Percentiles rank a stretch among this genome's conserved stretches.
phyloP scores from a whole-genome alignment of 2,113 vertebrate species.

The Mormyrus lacerda region DNA sequence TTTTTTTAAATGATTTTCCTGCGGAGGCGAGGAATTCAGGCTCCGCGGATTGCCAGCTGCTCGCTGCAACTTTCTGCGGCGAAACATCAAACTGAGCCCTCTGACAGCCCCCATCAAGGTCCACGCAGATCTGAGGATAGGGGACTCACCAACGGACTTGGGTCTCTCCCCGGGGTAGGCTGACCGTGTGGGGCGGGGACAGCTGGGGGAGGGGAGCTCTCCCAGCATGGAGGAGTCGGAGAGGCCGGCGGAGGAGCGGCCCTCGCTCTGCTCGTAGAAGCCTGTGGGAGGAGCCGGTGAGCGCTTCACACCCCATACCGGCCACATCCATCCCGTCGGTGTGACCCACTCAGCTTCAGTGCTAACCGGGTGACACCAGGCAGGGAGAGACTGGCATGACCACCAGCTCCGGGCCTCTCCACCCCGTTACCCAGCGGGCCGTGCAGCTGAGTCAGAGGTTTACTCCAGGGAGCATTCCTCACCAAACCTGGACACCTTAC shows the following conservation, averaged over 20 bases:
- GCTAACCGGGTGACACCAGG: neutral
- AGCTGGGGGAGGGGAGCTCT: slow-evolving; percentile 49
- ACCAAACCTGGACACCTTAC: too few relatives aligned
- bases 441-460: neutral
- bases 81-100: neutral
- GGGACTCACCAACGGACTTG: slow-evolving; percentile 73
- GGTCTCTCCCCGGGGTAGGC: slow-evolving; percentile 65
- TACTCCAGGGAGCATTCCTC: neutral
- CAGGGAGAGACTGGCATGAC: neutral
- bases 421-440: neutral
- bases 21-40: neutral
- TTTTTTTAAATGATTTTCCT: neutral
- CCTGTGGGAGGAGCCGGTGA: slow-evolving; percentile 44
- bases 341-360: neutral
- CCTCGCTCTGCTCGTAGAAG: slow-evolving; percentile 68
- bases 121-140: neutral
- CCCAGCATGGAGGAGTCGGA: slow-evolving; percentile 57
- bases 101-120: neutral
- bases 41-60: neutral
- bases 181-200: slow-evolving; percentile 44
- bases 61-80: neutral
- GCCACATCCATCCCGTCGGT: neutral
- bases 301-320: neutral
- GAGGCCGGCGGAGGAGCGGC: slow-evolving; percentile 60
- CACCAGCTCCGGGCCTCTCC: neutral